phyloP scores from a whole-genome alignment of 2,888 invertebrate genomes.

The Phyto melanocephala region DNA sequence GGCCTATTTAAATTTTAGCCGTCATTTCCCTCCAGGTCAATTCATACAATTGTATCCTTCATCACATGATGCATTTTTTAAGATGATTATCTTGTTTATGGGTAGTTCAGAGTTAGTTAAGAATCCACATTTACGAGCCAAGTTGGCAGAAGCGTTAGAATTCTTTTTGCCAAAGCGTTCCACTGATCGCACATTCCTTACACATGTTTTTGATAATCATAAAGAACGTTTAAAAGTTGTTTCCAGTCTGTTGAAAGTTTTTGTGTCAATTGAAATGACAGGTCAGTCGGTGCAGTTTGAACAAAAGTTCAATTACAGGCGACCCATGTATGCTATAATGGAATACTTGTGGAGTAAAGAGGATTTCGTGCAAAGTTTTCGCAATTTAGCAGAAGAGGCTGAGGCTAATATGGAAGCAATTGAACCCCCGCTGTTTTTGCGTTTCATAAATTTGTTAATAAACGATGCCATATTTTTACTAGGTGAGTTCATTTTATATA shows the following conservation, averaged over 20 bases:
- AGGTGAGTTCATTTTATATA: slow-evolving; percentile 74
- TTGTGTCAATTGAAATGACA: slow-evolving; percentile 98
- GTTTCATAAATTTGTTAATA: slow-evolving; percentile 97
- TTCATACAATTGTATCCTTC: slow-evolving; percentile 84
- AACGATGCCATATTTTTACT: slow-evolving; percentile 98
- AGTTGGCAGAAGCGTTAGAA: slow-evolving; percentile 93
- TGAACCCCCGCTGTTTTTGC: slow-evolving; percentile 93
- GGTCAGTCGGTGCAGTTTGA: slow-evolving; percentile 97
- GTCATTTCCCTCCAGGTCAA: slow-evolving; percentile 84
- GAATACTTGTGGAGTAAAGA: slow-evolving; percentile 92
- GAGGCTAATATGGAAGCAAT: slow-evolving; percentile 93
- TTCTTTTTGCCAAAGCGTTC: slow-evolving; percentile 87
- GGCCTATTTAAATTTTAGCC: slow-evolving; percentile 87
- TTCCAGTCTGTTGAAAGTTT: slow-evolving; percentile 90
- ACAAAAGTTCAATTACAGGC: slow-evolving; percentile 96
- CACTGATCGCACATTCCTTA: slow-evolving; percentile 80
- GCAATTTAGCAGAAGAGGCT: slow-evolving; percentile 88
- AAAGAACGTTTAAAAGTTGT: slow-evolving; percentile 88
- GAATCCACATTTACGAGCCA: slow-evolving; percentile 95
- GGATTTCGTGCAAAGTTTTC: slow-evolving; percentile 88
- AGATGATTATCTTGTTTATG: slow-evolving; percentile 92
- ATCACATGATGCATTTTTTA: slow-evolving; percentile 81
- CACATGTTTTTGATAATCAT: slow-evolving; percentile 88
- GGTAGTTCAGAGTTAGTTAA: slow-evolving; percentile 88
- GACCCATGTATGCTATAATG: slow-evolving; percentile 96